Conservation (phyloP, 2,888 invertebrate species). For the Amiota communis region DNA sequence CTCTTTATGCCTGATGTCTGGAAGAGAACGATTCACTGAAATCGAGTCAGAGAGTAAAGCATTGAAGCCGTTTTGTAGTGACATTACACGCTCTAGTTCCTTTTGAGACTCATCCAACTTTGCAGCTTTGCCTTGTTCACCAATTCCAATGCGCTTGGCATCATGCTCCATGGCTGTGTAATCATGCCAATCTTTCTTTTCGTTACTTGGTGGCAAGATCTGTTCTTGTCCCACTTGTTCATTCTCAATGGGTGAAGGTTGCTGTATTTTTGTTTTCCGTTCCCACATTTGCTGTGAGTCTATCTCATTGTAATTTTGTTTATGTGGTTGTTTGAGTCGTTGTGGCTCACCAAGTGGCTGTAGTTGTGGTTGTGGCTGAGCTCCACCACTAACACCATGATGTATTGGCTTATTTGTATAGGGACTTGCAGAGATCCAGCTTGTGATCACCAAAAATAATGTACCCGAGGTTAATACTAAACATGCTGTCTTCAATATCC, state of each 20-base stretch:
- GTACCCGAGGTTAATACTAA: constrained; percentile 60
- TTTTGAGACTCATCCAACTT: constrained; percentile 77
- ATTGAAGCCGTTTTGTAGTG: constrained; percentile 94
- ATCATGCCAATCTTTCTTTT: constrained; percentile 88
- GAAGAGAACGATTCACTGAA: constrained; percentile 87
- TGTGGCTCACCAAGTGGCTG: constrained; percentile 9
- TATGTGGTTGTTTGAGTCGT: constrained; percentile 16
- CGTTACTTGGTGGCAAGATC: constrained; percentile 43
- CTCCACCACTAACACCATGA: constrained; percentile 35
- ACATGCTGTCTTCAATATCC: constrained; percentile 64
- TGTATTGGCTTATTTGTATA: constrained; percentile 61
- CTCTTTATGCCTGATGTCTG: constrained; percentile 83
- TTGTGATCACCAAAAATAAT: constrained; percentile 66
- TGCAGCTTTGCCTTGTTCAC: constrained; percentile 84
- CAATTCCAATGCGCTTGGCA: constrained; percentile 77
- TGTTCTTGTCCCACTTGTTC: constrained; percentile 33
- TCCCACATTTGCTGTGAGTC: constrained; percentile 20
- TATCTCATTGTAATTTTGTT: constrained; percentile 29
- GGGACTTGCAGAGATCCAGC: constrained; percentile 67
- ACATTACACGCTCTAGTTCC: constrained; percentile 79
- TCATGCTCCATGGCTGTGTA: constrained; percentile 80
- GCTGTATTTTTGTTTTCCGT: neutral
- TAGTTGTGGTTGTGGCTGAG: neutral
- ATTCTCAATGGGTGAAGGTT: constrained; percentile 20
- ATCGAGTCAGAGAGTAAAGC: constrained; percentile 93